These are phyloP conservation scores for Eonycteris spelaea DNA, from an alignment of 2,113 vertebrate species.

Conservation along the genomic window DNA sequence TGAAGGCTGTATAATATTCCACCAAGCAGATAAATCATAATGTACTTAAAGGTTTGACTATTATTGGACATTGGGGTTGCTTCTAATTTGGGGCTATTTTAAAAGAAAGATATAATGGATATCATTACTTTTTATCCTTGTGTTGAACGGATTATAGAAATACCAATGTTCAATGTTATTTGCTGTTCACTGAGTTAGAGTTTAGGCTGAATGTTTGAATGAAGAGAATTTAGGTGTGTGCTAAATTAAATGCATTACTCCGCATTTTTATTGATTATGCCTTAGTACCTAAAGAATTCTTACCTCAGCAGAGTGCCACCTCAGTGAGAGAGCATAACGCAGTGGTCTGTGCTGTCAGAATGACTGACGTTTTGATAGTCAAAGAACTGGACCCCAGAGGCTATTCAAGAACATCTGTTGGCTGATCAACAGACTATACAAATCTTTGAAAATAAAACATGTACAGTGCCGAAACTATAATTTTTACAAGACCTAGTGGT, in stretches of 20 bases:
- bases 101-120: neutral
- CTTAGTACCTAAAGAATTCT: neutral
- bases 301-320: neutral
- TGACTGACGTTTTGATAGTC: neutral
- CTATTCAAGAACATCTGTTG: neutral
- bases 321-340: neutral
- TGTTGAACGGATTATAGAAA: neutral
- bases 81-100: neutral
- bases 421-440: neutral
- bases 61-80: neutral
- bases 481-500: neutral
- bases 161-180: neutral
- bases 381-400: neutral
- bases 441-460: neutral
- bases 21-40: neutral
- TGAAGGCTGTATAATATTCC: neutral
- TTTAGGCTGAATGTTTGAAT: neutral
- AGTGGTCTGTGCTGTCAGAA: neutral
- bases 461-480: neutral
- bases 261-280: neutral
- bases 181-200: neutral
- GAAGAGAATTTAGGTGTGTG: neutral
- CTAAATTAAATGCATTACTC: neutral
- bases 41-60: neutral
- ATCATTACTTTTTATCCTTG: neutral